Conservation (phyloP, 2,113 vertebrate genomes). For the Aegotheles bennettii region DNA sequence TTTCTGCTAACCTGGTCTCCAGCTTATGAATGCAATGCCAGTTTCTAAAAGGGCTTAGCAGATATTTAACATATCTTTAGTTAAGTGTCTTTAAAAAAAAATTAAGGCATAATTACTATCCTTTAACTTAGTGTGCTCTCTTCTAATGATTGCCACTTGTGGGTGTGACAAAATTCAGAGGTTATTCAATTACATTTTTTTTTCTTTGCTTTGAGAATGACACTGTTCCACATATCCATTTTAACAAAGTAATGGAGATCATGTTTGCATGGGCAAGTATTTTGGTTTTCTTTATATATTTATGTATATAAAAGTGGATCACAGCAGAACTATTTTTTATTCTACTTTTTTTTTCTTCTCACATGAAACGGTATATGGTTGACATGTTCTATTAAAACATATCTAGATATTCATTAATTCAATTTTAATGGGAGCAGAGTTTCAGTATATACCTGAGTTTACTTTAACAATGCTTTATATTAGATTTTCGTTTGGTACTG, state of each 20-base stretch:
- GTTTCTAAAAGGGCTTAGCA: background rate
- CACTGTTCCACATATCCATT: background rate
- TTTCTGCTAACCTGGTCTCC: background rate
- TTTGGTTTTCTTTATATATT: background rate
- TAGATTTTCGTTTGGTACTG: constrained; percentile 32
- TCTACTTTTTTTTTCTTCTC: background rate
- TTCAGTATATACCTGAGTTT: constrained; percentile 26
- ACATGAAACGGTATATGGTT: background rate
- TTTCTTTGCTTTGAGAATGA: background rate
- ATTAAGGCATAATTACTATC: constrained; percentile 35
- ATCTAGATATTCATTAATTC: constrained; percentile 1
- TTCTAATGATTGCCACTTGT: constrained; percentile 11
- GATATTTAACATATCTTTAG: background rate
- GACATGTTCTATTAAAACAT: background rate
- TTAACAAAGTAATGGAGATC: background rate
- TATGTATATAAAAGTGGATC: background rate
- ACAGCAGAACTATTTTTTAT: background rate
- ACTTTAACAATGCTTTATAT: constrained; percentile 6
- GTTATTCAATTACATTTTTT: background rate
- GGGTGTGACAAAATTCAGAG: background rate
- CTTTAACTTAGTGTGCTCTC: background rate
- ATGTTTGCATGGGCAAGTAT: background rate
- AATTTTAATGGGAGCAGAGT: background rate
- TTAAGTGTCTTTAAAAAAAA: constrained; percentile 20
- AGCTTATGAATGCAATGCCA: background rate